Evolutionary conservation across 1,140 invertebrate genomes (phyloP).

Genomic region (Myzus persicae): DNA sequence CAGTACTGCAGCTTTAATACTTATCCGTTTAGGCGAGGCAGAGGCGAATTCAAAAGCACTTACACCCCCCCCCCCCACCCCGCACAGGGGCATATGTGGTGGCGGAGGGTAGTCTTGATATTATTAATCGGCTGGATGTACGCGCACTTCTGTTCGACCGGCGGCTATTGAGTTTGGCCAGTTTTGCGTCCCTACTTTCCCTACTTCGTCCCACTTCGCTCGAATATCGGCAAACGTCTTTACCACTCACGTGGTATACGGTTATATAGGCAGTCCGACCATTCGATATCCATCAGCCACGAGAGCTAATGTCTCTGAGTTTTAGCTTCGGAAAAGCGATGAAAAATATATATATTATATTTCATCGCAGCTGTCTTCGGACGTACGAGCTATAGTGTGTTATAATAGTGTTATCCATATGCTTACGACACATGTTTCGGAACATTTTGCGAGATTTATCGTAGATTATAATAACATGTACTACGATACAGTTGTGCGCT

Average conservation of each 20-base stretch:
- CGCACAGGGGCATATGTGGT: too few relatives aligned
- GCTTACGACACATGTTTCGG: background rate
- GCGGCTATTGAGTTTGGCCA: background rate
- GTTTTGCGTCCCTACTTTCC: too few relatives aligned
- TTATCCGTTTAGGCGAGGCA: background rate
- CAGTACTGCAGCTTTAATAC: background rate
- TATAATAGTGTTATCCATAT: background rate
- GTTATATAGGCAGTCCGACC: background rate
- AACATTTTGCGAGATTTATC: background rate
- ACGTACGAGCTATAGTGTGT: too few relatives aligned
- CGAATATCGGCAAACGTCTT: too few relatives aligned
- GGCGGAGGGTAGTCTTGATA: background rate
- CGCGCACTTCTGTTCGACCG: background rate
- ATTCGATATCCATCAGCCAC: background rate
- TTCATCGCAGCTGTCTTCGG: background rate
- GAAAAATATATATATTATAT: background rate
- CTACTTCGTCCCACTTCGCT: background rate
- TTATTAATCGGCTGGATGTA: background rate
- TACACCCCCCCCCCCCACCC: too few relatives aligned
- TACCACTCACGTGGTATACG: too few relatives aligned
- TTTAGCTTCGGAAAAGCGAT: background rate
- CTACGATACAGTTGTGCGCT: background rate
- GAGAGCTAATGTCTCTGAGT: background rate
- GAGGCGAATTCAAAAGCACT: background rate
- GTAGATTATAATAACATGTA: background rate